phyloP scores from a whole-genome alignment of 2,888 invertebrate species.

The Xestobium rufovillosum region DNA sequence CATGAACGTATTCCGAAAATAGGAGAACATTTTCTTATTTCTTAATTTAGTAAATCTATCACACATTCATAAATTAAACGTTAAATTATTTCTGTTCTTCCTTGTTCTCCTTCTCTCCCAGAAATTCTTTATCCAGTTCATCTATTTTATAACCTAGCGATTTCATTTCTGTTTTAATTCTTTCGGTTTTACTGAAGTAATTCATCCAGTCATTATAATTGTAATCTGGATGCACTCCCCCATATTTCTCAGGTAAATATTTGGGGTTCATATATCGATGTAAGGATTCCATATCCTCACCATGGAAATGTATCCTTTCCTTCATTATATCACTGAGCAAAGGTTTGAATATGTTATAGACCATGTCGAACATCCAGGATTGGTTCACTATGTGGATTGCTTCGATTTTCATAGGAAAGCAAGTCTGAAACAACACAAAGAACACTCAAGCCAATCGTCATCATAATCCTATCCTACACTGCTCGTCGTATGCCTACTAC shows the following conservation, averaged over 20 bases:
- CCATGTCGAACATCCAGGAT: slow-evolving; percentile 73
- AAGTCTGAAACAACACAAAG: slow-evolving; percentile 48
- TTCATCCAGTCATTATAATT: slow-evolving; percentile 69
- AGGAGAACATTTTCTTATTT: too few relatives aligned
- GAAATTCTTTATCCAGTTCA: too few relatives aligned
- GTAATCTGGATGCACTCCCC: slow-evolving; percentile 60
- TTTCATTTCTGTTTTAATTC: slow-evolving; percentile 56
- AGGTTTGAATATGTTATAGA: slow-evolving; percentile 72
- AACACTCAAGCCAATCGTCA: too few relatives aligned
- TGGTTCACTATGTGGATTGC: slow-evolving; percentile 74
- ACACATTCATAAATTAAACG: too few relatives aligned
- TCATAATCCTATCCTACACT: too few relatives aligned
- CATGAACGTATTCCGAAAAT: too few relatives aligned
- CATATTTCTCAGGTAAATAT: slow-evolving; percentile 60
- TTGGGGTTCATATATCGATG: slow-evolving; percentile 66
- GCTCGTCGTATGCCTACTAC: too few relatives aligned
- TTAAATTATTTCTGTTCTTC: too few relatives aligned
- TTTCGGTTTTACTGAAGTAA: slow-evolving; percentile 49
- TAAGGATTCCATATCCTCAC: slow-evolving; percentile 61
- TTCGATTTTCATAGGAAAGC: slow-evolving; percentile 65
- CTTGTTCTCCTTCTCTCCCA: too few relatives aligned
- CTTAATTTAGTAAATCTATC: too few relatives aligned
- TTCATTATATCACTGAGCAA: slow-evolving; percentile 62
- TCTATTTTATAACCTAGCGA: slow-evolving; percentile 45
- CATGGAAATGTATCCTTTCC: slow-evolving; percentile 59